Evolutionary conservation across 2,888 invertebrate genomes (phyloP).

Genomic region (Perizoma flavofasciatum): DNA sequence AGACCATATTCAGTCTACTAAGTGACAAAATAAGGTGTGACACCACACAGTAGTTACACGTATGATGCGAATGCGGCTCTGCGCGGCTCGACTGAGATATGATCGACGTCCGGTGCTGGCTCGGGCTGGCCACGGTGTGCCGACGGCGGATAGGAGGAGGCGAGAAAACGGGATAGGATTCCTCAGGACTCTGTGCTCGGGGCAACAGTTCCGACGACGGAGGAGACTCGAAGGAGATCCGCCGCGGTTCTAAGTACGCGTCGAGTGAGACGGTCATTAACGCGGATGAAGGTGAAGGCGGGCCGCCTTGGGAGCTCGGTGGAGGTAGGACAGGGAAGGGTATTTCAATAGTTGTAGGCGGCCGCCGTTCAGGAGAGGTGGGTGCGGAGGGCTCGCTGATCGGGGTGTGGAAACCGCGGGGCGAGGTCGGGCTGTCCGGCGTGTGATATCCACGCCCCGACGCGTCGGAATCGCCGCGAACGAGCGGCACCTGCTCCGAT

Average conservation of each 20-base stretch:
- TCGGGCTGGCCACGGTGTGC: constrained; percentile 80
- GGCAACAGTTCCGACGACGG: constrained; percentile 88
- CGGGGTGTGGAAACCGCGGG: constrained; percentile 91
- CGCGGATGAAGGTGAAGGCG: constrained; percentile 93
- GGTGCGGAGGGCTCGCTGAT: constrained; percentile 84
- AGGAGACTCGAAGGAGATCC: constrained; percentile 92
- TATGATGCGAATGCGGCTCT: constrained; percentile 91
- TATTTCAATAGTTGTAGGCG: constrained; percentile 85
- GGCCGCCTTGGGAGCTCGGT: constrained; percentile 62
- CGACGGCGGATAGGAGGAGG: constrained; percentile 91
- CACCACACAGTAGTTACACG: constrained; percentile 87
- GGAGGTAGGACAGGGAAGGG: constrained; percentile 70
- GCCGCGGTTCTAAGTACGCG: constrained; percentile 92
- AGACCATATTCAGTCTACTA: constrained; percentile 9
- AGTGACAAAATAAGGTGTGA: constrained; percentile 17
- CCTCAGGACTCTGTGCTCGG: constrained; percentile 88
- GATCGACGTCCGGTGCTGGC: constrained; percentile 88
- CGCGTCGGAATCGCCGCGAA: constrained; percentile 82
- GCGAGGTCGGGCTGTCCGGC: constrained; percentile 66
- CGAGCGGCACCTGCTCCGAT: constrained; percentile 71
- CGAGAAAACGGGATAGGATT: constrained; percentile 93
- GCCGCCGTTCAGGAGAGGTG: constrained; percentile 68
- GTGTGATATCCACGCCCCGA: constrained; percentile 84
- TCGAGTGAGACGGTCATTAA: constrained; percentile 93
- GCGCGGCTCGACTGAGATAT: constrained; percentile 90